Evolutionary conservation across 2,113 vertebrate species (phyloP).

Genomic region (Spilogale gracilis): DNA sequence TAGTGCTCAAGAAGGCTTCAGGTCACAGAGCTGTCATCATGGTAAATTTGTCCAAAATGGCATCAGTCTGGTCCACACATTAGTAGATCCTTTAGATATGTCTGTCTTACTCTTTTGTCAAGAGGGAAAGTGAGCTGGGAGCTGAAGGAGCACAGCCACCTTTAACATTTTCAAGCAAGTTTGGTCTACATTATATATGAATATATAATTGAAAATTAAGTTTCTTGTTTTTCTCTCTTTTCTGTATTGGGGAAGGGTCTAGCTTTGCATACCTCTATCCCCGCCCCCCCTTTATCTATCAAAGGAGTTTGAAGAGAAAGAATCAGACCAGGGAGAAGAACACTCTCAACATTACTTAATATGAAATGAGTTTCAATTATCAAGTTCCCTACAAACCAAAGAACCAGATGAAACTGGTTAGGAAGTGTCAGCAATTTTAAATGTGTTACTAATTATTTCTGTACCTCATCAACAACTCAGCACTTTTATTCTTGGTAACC

Average conservation of each 20-base stretch:
- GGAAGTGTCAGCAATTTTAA: constrained; percentile 74
- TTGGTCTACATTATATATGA: background rate
- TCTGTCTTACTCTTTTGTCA: background rate
- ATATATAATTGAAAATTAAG: background rate
- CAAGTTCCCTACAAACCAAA: constrained; percentile 66
- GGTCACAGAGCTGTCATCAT: background rate
- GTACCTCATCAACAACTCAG: constrained; percentile 80
- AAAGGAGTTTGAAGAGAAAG: background rate
- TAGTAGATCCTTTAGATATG: background rate
- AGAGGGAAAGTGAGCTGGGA: background rate
- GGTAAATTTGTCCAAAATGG: background rate
- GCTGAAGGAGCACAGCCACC: background rate
- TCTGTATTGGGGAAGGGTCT: background rate
- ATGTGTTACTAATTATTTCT: constrained; percentile 81
- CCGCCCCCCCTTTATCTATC: background rate
- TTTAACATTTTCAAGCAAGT: constrained; percentile 21
- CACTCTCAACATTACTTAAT: background rate
- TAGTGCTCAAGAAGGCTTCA: background rate
- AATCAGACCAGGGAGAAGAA: background rate
- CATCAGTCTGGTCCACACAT: background rate
- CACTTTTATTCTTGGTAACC: constrained; percentile 82
- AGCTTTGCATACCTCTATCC: background rate
- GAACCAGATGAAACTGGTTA: constrained; percentile 75
- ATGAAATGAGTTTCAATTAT: constrained; percentile 50
- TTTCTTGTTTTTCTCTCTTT: background rate